Base-by-base conservation (phyloP, 2,113 vertebrate genomes). In the Hydropotes inermis region DNA sequence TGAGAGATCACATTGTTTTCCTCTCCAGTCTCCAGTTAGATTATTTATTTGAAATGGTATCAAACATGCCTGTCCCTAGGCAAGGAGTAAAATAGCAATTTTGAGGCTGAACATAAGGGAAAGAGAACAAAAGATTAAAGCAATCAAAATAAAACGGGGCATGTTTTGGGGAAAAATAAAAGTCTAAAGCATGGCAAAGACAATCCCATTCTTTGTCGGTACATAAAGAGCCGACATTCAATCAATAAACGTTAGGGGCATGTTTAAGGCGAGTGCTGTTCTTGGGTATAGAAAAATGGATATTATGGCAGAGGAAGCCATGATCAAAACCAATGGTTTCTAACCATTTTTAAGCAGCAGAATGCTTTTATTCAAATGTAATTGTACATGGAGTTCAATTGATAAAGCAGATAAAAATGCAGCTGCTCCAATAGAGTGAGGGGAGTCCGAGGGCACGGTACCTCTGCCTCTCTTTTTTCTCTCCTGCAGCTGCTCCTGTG, bases 61-160 rank as follows among this genome's bases (percentile, higher is more conserved):
- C 92, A 90, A 89, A 83, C 36, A 94, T 83, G 54, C 45, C 70
- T 95, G 82, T 96, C 87, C 87, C 76, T 83, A 96, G 87, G 92
- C 96, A 93, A 94, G 67, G 78, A 91, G 50, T 81, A 88, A 98
- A 98, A 96, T 54, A 93, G 52, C 95, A 89, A 87, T 94, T 97
- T 94, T 97, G 97, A 97, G 86, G 60, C 47, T 83, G 87, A 97
- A 88, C 92, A 96, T 90, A 98, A 96, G 94, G 97, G 96, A 55
- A 78, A 84, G 94, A 87, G 85, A 96, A 97, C 50, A 89, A 82
- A 94, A 86, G 76, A 97, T 89, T 45, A 96, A 92, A 90, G 52
- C 89, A 87, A 96, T 94, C 84, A 95, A 96, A 97, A 95, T 67
- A 95, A 92, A 97, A 97, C 3, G 10, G 87, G 50, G 13, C 76